Evolutionary conservation across 2,888 invertebrate genomes (phyloP).

Genomic region (Salpingus planirostris): DNA sequence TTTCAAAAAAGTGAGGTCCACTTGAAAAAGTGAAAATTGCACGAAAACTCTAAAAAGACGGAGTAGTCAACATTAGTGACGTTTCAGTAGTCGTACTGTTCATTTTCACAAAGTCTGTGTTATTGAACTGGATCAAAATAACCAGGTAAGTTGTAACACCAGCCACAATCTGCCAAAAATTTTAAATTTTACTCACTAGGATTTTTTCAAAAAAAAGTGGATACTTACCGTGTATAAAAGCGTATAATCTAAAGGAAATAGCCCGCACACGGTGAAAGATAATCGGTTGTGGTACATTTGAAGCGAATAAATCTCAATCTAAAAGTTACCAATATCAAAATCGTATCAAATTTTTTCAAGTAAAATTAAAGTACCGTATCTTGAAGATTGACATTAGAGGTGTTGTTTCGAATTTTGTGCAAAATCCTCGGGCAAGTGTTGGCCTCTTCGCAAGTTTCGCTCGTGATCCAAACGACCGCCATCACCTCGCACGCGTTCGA

Average conservation of each 20-base stretch:
- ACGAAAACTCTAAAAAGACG: too few species aligned
- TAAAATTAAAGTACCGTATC: constrained; percentile 26
- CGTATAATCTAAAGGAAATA: constrained; percentile 31
- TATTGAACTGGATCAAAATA: constrained; percentile 30
- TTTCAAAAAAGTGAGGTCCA: too few species aligned
- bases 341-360: constrained; percentile 1
- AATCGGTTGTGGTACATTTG: constrained; percentile 32
- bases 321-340: constrained; percentile 6
- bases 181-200: too few species aligned
- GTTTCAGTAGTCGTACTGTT: constrained; percentile 2
- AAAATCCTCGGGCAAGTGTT: constrained; percentile 28
- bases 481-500: constrained; percentile 26
- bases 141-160: constrained; percentile 30
- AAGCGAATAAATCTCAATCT: constrained; percentile 32
- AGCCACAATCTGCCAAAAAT: constrained; percentile 27
- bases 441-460: constrained; percentile 28
- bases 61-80: too few species aligned
- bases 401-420: constrained; percentile 29
- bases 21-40: too few species aligned
- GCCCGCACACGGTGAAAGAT: constrained; percentile 28
- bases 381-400: constrained; percentile 23
- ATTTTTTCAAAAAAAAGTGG: too few species aligned
- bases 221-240: constrained; percentile 29
- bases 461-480: constrained; percentile 27
- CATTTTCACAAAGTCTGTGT: constrained; percentile 11